Percentiles rank a stretch among this genome's conserved stretches.
Evolutionary conservation across 2,888 invertebrate genomes (phyloP).

Genomic region (Ptychoptera contaminata): DNA sequence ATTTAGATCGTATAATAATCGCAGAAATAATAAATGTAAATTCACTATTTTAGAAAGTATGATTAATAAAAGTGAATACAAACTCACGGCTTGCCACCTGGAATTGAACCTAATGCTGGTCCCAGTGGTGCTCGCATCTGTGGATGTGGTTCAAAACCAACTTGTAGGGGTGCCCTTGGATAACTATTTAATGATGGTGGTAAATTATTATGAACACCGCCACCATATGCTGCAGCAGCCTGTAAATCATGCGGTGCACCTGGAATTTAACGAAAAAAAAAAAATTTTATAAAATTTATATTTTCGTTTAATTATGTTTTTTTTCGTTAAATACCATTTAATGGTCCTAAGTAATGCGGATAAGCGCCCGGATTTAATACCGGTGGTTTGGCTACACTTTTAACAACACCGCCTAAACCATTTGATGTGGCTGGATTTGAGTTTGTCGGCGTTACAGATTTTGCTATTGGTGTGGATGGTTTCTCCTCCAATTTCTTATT

Average conservation of each 20-base stretch:
- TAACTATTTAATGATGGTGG: conserved; percentile 47
- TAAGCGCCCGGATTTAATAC: conserved; percentile 29
- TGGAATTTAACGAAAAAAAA: conserved; percentile 23
- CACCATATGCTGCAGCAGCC: conserved; percentile 33
- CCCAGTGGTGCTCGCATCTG: conserved; percentile 40
- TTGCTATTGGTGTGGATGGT: conserved; percentile 79
- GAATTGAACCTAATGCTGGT: conserved; percentile 43
- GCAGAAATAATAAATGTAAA: neutral
- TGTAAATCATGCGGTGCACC: conserved; percentile 41
- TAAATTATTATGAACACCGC: conserved; percentile 45
- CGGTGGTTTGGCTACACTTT: conserved; percentile 15
- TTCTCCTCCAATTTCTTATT: conserved; percentile 78
- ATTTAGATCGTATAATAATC: neutral
- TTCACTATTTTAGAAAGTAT: too few relatives aligned
- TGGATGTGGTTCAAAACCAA: conserved; percentile 49
- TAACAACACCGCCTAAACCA: conserved; percentile 29
- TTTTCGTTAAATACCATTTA: conserved; percentile 25
- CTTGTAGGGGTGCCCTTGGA: conserved; percentile 46
- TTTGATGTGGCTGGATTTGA: conserved; percentile 34
- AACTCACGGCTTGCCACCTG: conserved; percentile 77
- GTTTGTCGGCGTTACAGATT: conserved; percentile 74
- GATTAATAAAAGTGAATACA: conserved; percentile 9
- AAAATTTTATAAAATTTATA: neutral
- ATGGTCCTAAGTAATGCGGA: conserved; percentile 40
- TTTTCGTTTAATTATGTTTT: conserved; percentile 14